Evolutionary conservation across 1,140 invertebrate genomes (phyloP).

Genomic region (Hylaeus volcanicus): DNA sequence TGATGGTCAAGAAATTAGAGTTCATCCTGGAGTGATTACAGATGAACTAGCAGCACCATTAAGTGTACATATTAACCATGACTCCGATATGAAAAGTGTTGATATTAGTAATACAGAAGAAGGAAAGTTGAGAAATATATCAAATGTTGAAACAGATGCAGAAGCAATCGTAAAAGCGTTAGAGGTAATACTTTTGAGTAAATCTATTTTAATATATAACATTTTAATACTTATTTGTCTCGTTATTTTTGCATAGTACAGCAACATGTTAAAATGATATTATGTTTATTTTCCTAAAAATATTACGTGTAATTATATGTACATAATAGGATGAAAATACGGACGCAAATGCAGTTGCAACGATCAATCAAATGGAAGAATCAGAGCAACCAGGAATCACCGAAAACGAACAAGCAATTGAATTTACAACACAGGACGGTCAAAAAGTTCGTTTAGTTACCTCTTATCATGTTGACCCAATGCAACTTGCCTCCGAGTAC

Average conservation of each 20-base stretch:
- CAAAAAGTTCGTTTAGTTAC: slow-evolving; percentile 80
- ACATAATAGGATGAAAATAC: slow-evolving; percentile 68
- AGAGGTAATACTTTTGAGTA: slow-evolving; percentile 58
- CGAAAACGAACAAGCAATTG: slow-evolving; percentile 76
- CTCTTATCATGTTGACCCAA: slow-evolving; percentile 77
- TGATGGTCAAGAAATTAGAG: slow-evolving; percentile 75
- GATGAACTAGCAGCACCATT: slow-evolving; percentile 66
- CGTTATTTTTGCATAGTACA: slow-evolving; percentile 2
- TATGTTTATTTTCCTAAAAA: too few relatives aligned
- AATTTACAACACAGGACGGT: slow-evolving; percentile 80
- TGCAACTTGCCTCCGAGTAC: slow-evolving; percentile 78
- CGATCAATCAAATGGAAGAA: slow-evolving; percentile 70
- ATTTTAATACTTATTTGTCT: slow-evolving; percentile 2
- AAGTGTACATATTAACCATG: slow-evolving; percentile 59
- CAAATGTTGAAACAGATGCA: slow-evolving; percentile 65
- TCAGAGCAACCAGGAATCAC: slow-evolving; percentile 63
- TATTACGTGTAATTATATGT: background rate
- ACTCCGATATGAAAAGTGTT: slow-evolving; percentile 48
- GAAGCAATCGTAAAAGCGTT: slow-evolving; percentile 72
- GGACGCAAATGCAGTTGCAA: slow-evolving; percentile 70
- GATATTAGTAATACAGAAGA: slow-evolving; percentile 25
- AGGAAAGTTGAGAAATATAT: slow-evolving; percentile 37
- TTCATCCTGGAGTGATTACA: slow-evolving; percentile 67
- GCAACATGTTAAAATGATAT: too few relatives aligned
- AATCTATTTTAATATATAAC: slow-evolving; percentile 1